Evolutionary conservation across 2,797 vertebrate genomes (phyloP).

Genomic region (Anguilla obscura): DNA sequence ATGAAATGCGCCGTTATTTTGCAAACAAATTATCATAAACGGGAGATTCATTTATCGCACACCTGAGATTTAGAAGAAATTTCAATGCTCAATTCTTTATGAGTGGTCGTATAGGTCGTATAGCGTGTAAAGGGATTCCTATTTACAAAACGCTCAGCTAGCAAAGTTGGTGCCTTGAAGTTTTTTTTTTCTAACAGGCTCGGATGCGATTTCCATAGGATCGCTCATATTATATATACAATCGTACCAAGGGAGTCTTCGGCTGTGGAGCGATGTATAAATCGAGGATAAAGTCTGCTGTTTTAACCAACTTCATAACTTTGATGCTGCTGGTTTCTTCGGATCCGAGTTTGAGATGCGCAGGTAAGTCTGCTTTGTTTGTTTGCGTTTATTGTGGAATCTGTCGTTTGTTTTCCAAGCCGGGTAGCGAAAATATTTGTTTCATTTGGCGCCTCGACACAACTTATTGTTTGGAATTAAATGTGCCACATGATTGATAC

Average conservation of each 20-base stretch:
- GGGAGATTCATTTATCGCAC: conserved; percentile 41
- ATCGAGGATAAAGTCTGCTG: conserved; percentile 46
- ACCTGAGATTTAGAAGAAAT: conserved; percentile 42
- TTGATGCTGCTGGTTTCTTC: conserved; percentile 56
- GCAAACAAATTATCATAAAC: conserved; percentile 34
- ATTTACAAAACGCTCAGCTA: not conserved
- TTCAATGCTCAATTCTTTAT: not conserved
- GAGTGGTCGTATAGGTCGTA: not conserved
- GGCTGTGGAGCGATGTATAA: conserved; percentile 40
- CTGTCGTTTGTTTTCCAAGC: not conserved
- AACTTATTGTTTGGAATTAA: not conserved
- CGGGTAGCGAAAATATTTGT: not conserved
- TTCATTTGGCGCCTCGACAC: not conserved
- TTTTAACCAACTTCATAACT: conserved; percentile 43
- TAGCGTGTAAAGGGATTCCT: not conserved
- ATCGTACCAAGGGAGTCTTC: conserved; percentile 24
- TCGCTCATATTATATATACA: not conserved
- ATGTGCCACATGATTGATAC: not conserved
- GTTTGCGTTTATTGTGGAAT: conserved; percentile 11
- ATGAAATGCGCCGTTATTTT: conserved; percentile 56
- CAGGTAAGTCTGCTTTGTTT: conserved; percentile 60
- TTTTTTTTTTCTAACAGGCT: conserved; percentile 8
- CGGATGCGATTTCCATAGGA: conserved; percentile 44
- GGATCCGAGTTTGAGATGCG: conserved; percentile 46
- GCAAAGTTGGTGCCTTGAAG: not conserved